A percentile compares a stretch with the other conserved stretches of the same genome.
phyloP scores from a whole-genome alignment of 2,797 vertebrate genomes.

The Lindbergichthys nudifrons region DNA sequence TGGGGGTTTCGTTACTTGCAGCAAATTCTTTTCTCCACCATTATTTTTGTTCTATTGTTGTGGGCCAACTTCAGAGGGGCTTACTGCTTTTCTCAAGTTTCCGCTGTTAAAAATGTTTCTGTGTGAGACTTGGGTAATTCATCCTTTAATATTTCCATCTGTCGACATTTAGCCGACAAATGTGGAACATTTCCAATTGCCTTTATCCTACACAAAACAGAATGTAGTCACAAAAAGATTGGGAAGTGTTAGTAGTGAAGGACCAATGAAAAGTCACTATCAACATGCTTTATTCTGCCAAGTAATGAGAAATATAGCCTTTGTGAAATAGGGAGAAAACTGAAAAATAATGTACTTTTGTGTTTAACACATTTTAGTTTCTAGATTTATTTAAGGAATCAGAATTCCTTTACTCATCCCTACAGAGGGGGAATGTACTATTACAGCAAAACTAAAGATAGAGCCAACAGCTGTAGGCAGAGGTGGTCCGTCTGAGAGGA shows the following conservation, averaged over 20 bases:
- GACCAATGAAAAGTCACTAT: background rate
- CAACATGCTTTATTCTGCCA: background rate
- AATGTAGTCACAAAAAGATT: background rate
- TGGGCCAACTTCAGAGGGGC: background rate
- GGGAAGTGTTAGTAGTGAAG: background rate
- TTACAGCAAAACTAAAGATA: too few relatives aligned
- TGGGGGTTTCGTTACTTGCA: too few relatives aligned
- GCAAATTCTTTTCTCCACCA: background rate
- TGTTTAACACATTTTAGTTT: background rate
- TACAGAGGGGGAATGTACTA: too few relatives aligned
- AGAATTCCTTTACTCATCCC: too few relatives aligned
- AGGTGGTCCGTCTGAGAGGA: conserved; percentile 57
- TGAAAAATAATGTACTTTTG: background rate
- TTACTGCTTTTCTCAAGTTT: background rate
- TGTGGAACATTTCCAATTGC: too few relatives aligned
- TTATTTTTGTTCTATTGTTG: background rate
- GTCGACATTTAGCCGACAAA: background rate
- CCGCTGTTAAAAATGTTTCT: background rate
- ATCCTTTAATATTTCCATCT: background rate
- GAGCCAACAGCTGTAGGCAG: conserved; percentile 73
- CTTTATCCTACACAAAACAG: background rate
- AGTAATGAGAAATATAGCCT: background rate
- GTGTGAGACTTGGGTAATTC: background rate
- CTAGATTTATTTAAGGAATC: background rate
- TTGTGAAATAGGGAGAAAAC: background rate